Percentiles rank a stretch among this genome's conserved stretches.
Conservation (phyloP, 2,888 invertebrate genomes). For the Apoderus coryli region DNA sequence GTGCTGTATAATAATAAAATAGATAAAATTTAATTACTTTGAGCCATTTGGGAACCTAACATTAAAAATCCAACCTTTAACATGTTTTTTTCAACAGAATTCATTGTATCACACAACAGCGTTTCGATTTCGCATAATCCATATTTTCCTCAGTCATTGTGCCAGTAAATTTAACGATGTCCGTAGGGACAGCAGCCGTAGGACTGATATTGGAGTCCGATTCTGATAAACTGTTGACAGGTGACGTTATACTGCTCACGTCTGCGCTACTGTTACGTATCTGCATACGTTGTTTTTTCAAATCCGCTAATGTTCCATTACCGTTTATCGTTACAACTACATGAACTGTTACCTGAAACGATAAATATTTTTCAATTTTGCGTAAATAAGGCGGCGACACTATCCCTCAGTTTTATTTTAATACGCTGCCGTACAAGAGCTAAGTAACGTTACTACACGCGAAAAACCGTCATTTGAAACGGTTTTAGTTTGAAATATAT, state of each 20-base stretch:
- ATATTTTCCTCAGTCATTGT: slow-evolving; percentile 61
- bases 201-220: slow-evolving; percentile 34
- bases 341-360: slow-evolving; percentile 29
- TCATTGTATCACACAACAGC: slow-evolving; percentile 61
- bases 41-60: too few species aligned
- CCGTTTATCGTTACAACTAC: slow-evolving; percentile 69
- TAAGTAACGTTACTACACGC: too few species aligned
- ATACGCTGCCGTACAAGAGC: too few species aligned
- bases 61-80: too few species aligned
- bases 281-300: slow-evolving; percentile 84
- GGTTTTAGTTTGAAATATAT: too few species aligned
- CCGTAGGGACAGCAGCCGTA: slow-evolving; percentile 31
- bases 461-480: too few species aligned
- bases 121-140: slow-evolving; percentile 52
- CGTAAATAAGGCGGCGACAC: slow-evolving; percentile 36
- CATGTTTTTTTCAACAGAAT: too few species aligned
- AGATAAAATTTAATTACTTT: too few species aligned
- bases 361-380: slow-evolving; percentile 26
- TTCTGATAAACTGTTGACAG: slow-evolving; percentile 33
- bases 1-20: too few species aligned
- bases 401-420: too few species aligned
- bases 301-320: slow-evolving; percentile 68
- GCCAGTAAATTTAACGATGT: slow-evolving; percentile 51
- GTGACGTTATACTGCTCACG: slow-evolving; percentile 27
- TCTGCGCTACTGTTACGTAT: slow-evolving; percentile 52